Evolutionary conservation across 2,797 vertebrate species (phyloP), one percentile per base, ranked within the genome.

Genomic region (Enteromius mattozi): DNA sequence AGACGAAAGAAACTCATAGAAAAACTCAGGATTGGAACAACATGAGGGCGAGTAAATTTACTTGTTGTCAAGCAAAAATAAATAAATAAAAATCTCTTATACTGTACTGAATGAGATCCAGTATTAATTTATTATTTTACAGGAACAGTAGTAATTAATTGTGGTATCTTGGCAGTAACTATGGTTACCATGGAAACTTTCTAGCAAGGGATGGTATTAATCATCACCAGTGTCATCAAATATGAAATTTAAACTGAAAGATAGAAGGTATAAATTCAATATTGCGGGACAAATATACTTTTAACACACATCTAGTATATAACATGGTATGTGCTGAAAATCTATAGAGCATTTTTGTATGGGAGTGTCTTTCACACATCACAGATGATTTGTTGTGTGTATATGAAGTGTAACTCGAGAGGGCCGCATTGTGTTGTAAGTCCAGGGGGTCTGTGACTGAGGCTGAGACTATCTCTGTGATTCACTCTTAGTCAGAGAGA

Each of bases 391-490:
- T 42, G 49, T 21, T 69, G 47, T 3, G n/a, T 2, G 6, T 68
- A 45, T 69, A 56, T 70, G 63, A 83, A 63, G 21, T 70, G 63
- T 82, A 59, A 63, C 56, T 70, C 0, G 17, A 56, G 61, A 80
- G 33, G 33, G 2, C 24, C n/a, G 56, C 40, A 77, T 70, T 81
- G 71, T 72, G 81, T 78, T 37, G 16, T n/a, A 70, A 37, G 77
- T 45, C 81, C 61, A 76, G 70, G 30, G 45, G 54, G 80, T 72
- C 63, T 70, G 27, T 77, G 63, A 77, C 51, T 51, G 33, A 30
- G 51, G 40, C 40, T 70, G 33, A 56, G 65, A 72, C 66, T 27
- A 14, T 40, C n/a, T 30, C 27, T 47, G 51, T 61, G 66, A 81
- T 59, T 81, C 79, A 59, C 80, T 61, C 68, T 45, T 51, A 80